phyloP scores from a whole-genome alignment of 1,140 invertebrate species.

The Halesus radiatus region DNA sequence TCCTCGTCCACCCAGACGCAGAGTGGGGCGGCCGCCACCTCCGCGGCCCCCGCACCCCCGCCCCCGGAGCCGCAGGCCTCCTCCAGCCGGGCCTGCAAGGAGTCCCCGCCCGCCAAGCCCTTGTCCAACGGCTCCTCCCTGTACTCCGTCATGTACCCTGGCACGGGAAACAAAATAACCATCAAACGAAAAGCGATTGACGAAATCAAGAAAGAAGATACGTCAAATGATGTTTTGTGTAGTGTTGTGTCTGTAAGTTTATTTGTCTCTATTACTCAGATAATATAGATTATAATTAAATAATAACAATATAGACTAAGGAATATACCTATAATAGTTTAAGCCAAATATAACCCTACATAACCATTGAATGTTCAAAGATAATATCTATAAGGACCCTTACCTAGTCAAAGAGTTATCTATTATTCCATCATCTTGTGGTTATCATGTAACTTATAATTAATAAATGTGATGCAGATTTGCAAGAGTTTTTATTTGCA shows the following conservation, averaged over 20 bases:
- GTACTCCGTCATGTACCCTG: slow-evolving; percentile 85
- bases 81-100: slow-evolving; percentile 37
- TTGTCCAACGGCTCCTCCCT: slow-evolving; percentile 79
- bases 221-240: slow-evolving; percentile 32
- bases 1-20: slow-evolving; percentile 76
- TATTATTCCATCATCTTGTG: slow-evolving; percentile 4
- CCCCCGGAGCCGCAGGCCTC: slow-evolving; percentile 46
- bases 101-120: slow-evolving; percentile 68
- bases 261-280: slow-evolving; percentile 33
- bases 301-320: not conserved
- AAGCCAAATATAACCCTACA: slow-evolving; percentile 11
- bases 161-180: slow-evolving; percentile 84
- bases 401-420: not conserved
- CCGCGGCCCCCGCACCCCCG: slow-evolving; percentile 1
- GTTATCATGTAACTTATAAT: slow-evolving; percentile 12
- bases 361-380: slow-evolving; percentile 5
- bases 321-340: not conserved
- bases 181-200: slow-evolving; percentile 83
- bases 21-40: slow-evolving; percentile 64
- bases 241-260: slow-evolving; percentile 42
- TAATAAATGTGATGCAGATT: slow-evolving; percentile 26
- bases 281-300: not conserved
- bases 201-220: slow-evolving; percentile 57
- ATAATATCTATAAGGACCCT: not conserved
- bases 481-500: slow-evolving; percentile 24